These are phyloP conservation scores for Astur gentilis DNA, from an alignment of 2,113 vertebrate species.

Conservation along the genomic window DNA sequence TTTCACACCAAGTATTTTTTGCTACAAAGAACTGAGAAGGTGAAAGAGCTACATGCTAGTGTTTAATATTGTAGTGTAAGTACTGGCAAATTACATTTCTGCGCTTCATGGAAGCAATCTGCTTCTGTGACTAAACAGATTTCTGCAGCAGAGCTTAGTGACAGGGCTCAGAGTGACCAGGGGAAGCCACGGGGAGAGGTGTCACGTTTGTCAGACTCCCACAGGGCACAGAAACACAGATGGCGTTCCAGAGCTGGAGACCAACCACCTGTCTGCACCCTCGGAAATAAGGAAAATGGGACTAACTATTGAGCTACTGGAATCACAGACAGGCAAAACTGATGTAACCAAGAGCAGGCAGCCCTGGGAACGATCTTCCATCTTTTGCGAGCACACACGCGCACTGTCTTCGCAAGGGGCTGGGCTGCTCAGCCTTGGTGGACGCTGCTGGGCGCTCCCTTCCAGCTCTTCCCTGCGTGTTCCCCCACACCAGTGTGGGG, in stretches of 20 bases:
- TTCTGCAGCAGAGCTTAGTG: constrained; percentile 24
- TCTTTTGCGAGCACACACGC: fast-evolving
- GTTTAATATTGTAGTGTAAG: constrained; percentile 32
- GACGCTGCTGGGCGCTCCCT: fast-evolving
- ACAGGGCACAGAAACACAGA: not conserved
- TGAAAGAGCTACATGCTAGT: constrained; percentile 23
- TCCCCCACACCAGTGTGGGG: fast-evolving
- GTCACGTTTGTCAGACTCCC: not conserved
- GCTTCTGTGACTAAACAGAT: constrained; percentile 51
- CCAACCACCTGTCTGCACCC: not conserved
- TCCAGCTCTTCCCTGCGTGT: not conserved
- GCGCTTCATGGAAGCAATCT: constrained; percentile 8
- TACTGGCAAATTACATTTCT: constrained; percentile 48
- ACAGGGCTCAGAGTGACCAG: not conserved
- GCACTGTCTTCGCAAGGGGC: fast-evolving
- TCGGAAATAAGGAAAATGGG: not conserved
- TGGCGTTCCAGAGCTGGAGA: not conserved
- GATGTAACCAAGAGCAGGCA: not conserved
- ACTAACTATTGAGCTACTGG: not conserved
- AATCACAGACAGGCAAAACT: not conserved
- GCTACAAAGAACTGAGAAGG: constrained; percentile 20
- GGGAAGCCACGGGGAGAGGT: not conserved
- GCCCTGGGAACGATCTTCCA: not conserved
- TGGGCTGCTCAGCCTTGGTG: not conserved
- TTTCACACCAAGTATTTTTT: constrained; percentile 49